A percentile compares a stretch with the other conserved stretches of the same genome.
These are phyloP conservation scores for Mesorhabditis belari DNA, from an alignment of 2,888 invertebrate species.

Conservation along the genomic window DNA sequence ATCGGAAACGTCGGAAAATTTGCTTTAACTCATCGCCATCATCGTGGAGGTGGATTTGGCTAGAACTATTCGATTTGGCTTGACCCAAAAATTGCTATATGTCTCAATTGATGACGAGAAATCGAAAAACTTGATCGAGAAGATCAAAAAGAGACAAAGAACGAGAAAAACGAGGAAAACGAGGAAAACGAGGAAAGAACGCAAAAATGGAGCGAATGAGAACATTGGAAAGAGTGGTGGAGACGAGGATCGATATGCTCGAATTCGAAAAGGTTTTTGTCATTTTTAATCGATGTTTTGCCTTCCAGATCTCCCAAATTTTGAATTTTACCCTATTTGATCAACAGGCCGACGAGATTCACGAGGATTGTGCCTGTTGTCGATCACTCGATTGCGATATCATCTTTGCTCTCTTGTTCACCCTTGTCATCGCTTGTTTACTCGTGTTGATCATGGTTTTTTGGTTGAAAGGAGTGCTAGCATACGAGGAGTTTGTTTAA, in stretches of 20 bases:
- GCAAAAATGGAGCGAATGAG: constrained; percentile 16
- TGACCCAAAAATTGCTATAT: too few species aligned
- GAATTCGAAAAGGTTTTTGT: constrained; percentile 39
- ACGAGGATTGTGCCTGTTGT: constrained; percentile 43
- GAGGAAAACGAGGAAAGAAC: too few species aligned
- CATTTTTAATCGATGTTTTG: constrained; percentile 4
- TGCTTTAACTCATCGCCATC: too few species aligned
- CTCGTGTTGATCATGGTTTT: constrained; percentile 50
- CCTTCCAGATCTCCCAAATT: too few species aligned
- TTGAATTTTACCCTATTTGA: too few species aligned
- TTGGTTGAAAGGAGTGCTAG: constrained; percentile 50
- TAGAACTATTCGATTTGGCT: too few species aligned
- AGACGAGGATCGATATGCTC: constrained; percentile 40
- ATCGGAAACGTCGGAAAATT: too few species aligned
- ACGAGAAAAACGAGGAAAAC: too few species aligned
- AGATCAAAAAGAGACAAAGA: too few species aligned
- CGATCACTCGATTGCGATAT: constrained; percentile 52
- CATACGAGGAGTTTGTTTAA: constrained; percentile 48
- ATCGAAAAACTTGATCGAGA: too few species aligned
- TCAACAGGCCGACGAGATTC: constrained; percentile 20
- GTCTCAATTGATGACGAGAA: too few species aligned
- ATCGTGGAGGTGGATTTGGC: too few species aligned
- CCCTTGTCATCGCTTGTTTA: constrained; percentile 45
- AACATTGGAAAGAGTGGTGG: constrained; percentile 43
- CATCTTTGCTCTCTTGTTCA: constrained; percentile 50